Base-by-base conservation (phyloP, 2,797 vertebrate genomes). In the Crocodylus rhombifer region DNA sequence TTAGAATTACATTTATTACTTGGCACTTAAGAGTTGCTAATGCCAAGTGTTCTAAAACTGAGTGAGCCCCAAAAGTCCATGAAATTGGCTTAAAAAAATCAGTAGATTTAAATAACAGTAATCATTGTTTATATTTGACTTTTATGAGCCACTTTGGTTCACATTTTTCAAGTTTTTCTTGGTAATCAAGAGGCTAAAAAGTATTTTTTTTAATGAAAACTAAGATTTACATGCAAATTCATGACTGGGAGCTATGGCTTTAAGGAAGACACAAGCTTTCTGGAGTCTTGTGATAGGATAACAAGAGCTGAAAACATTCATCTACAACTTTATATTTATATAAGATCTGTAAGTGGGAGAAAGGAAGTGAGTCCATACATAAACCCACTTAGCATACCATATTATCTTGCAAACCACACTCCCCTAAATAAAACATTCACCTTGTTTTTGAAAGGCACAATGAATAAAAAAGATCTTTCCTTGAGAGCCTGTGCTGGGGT, bases 1-100 rank as follows among this genome's bases (percentile, higher is more conserved):
- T 67, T 18, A n/a, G 16, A 20, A 10, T 67, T 33, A 18, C 30
- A 71, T 58, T 25, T 56, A 36, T 73, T 78, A 67, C 20, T 78
- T 91, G 91, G 4, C 25, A 78, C 60, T n/a, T 82, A 10, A 23
- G 4, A 2, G 1, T 80, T 87, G 15, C 14, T 81, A 90, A 58
- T 28, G 28, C 36, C 0, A 0, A 30, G 30, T 30, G 33, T 33
- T 33, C n/a, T 28, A 30, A 67, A 20, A 33, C 17, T 55, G 42
- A 87, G 36, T 80, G 36, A 14, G 42, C 16, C 55, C 28, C 77
- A 63, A 57, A 67, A 63, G 56, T n/a, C 55, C 42, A 51, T 42
- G 5, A 84, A 12, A 62, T 8, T 36, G 55, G 64, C 7, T 58
- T 79, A 80, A 86, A 91, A 51, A 51, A 80, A 85, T 42, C 26